These are phyloP conservation scores for Pogoniulus pusillus DNA, from an alignment of 2,797 vertebrate species.

Conservation along the genomic window DNA sequence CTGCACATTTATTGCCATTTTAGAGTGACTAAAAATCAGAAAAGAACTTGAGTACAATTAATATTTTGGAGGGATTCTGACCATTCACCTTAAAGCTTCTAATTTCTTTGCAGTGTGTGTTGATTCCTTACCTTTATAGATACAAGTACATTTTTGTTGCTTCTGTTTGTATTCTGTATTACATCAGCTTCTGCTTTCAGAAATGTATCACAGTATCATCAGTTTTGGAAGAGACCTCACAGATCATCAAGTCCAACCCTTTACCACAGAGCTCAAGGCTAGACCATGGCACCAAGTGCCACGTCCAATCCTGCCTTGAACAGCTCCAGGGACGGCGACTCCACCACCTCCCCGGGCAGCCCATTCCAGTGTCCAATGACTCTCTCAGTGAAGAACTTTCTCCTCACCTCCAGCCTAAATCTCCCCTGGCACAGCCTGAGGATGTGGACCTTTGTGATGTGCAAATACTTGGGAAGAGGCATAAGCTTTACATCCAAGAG, in stretches of 20 bases:
- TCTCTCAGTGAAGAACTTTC: no score
- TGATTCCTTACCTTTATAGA: neutral
- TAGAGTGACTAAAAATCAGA: neutral
- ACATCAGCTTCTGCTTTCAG: neutral
- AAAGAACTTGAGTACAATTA: neutral
- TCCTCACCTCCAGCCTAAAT: no score
- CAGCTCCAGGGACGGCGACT: no score
- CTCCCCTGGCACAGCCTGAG: no score
- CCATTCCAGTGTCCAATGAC: no score
- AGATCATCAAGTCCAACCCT: no score
- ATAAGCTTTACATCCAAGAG: neutral
- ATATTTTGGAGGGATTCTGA: neutral
- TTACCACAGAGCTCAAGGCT: no score
- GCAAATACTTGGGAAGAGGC: neutral
- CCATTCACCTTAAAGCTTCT: neutral
- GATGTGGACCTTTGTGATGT: neutral
- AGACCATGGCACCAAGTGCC: no score
- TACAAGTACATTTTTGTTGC: rapidly evolving
- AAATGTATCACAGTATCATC: no score
- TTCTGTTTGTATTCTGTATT: neutral
- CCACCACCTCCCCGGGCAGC: no score
- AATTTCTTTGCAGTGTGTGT: neutral
- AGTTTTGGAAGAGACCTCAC: no score
- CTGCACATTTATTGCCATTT: neutral
- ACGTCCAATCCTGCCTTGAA: no score